phyloP scores from a whole-genome alignment of 2,888 invertebrate genomes.

The Caenorhabditis sp. region DNA sequence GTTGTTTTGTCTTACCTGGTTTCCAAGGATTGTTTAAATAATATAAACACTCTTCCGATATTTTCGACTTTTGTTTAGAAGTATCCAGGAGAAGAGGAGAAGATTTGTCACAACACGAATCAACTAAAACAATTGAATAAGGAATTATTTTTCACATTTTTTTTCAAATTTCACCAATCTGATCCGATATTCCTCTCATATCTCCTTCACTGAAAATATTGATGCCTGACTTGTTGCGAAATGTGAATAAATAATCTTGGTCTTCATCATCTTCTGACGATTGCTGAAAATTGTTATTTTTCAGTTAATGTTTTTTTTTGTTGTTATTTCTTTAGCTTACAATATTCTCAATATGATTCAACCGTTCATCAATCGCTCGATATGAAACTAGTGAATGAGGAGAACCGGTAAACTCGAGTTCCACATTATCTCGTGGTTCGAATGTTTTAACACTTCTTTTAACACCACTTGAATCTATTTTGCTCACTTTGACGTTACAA shows the following conservation, averaged over 20 bases:
- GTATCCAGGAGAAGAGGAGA: not conserved
- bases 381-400: slow-evolving; percentile 37
- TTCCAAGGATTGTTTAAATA: not conserved
- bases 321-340: not conserved
- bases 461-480: slow-evolving; percentile 5
- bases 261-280: slow-evolving; percentile 22
- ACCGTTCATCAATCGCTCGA: slow-evolving; percentile 51
- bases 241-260: slow-evolving; percentile 18
- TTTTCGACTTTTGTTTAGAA: not conserved
- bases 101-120: not conserved
- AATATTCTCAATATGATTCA: slow-evolving; percentile 32
- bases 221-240: not conserved
- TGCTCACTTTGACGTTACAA: not conserved
- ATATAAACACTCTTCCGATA: not conserved
- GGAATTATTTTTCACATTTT: not conserved
- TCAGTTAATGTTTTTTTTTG: not conserved
- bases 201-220: not conserved
- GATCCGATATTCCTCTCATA: not conserved
- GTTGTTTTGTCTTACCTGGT: too few relatives aligned
- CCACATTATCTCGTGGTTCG: slow-evolving; percentile 38
- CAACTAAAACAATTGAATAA: not conserved
- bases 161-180: not conserved
- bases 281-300: slow-evolving; percentile 6
- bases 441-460: not conserved
- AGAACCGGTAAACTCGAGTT: slow-evolving; percentile 24